These are phyloP conservation scores for Sclerodermus sp. DNA, from an alignment of 2,888 invertebrate genomes.

Conservation along the genomic window DNA sequence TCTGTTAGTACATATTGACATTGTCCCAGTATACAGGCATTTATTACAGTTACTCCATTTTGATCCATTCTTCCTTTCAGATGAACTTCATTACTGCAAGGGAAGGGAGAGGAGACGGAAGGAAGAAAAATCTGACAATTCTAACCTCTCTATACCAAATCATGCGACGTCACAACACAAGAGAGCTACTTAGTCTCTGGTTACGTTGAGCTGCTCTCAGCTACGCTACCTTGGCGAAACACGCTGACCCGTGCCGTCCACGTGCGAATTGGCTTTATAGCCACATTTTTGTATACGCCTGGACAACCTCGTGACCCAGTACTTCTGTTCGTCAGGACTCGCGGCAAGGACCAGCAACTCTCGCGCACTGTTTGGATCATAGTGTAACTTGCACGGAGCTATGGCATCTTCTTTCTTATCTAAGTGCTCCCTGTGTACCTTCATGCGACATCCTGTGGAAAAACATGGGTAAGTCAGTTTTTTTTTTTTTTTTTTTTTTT, in stretches of 20 bases:
- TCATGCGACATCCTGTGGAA: constrained; percentile 84
- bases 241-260: constrained; percentile 55
- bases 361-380: constrained; percentile 90
- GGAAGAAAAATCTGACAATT: constrained; percentile 37
- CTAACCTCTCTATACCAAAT: constrained; percentile 53
- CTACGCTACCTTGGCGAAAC: constrained; percentile 74
- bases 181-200: constrained; percentile 52
- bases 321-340: constrained; percentile 83
- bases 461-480: constrained; percentile 11
- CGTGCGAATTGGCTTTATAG: constrained; percentile 77
- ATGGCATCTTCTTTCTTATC: constrained; percentile 82
- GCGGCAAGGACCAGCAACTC: constrained; percentile 89
- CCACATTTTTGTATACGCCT: constrained; percentile 92
- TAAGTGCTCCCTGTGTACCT: constrained; percentile 97
- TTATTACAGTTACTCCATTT: no score
- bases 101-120: no score
- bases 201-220: constrained; percentile 39
- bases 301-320: constrained; percentile 89
- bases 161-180: constrained; percentile 52
- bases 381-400: constrained; percentile 95
- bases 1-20: no score
- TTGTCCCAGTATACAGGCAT: no score
- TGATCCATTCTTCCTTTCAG: no score
- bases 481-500: no score
- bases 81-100: no score